Evolutionary conservation across 2,888 invertebrate genomes (phyloP), one percentile per base, ranked within the genome.

Genomic region (Amblyteles armatorius): DNA sequence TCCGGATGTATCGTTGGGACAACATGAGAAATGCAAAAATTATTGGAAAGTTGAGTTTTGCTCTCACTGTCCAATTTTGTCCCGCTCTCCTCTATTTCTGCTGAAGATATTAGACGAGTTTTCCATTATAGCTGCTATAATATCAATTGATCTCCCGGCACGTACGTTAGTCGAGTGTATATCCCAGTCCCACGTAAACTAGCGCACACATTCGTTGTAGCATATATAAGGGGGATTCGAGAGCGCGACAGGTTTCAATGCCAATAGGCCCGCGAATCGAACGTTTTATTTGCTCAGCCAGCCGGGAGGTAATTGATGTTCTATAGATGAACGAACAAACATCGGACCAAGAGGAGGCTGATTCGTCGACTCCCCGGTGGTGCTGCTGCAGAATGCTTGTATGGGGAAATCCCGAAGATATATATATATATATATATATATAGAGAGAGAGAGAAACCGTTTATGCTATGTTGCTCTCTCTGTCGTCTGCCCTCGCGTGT

Each of bases 251-350:
- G 82, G 84, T 82, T 84, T 81, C 78, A 82, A 74, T 84, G 78
- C 74, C 81, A 78, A 78, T 71, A 69, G 69, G 48, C 74, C 40
- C 36, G 79, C 82, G 79, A 82, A 85, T 82, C 84, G 82, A 85
- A 82, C 82, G 82, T 85, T 85, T 85, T 85, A 79, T 85, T 85
- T 82, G 82, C 79, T 82, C 84, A 85, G 82, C 82, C 84, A 85
- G 71, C 55, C 77, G 72, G 79, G 71, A 76, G 76, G 79, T 85
- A 85, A 85, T 85, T 85, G 84, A 85, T 82, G 82, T 82, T 82
- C 74, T 79, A 82, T 82, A 85, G 84, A 82, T 79, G 82, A 85
- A 76, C 84, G 82, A 85, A 79, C 84, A 85, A 85, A 85, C 82
- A 85, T 82, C 82, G 82, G 67, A 81, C 57, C 79, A 71, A 60